Conservation (phyloP, 2,113 vertebrate genomes). For the Caracal caracal region DNA sequence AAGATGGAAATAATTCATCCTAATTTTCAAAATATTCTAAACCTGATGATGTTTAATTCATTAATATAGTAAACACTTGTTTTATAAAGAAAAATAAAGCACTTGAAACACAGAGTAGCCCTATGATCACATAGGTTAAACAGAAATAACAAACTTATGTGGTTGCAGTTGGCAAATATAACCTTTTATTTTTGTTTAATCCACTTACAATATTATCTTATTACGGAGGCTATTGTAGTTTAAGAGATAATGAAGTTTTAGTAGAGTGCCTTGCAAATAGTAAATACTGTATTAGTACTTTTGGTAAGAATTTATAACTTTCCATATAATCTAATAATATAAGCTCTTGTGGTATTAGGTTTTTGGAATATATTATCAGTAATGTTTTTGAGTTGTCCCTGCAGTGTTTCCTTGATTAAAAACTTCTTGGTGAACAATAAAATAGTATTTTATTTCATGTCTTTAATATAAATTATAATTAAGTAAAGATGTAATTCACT, state of each 20-base stretch:
- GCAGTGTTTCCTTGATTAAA: conserved; percentile 5
- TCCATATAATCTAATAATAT: background rate
- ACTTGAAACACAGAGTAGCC: background rate
- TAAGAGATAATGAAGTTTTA: conserved; percentile 51
- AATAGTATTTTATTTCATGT: conserved; percentile 13
- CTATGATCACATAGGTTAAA: background rate
- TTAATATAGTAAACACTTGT: background rate
- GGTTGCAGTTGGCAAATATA: background rate
- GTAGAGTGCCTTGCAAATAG: background rate
- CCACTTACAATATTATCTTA: background rate
- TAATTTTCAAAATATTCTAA: conserved; percentile 21
- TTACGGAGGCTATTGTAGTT: background rate
- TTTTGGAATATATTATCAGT: background rate
- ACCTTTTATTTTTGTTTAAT: conserved; percentile 30
- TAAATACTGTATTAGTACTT: conserved; percentile 34
- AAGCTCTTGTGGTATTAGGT: background rate
- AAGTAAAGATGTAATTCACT: conserved; percentile 46
- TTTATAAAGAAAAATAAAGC: background rate
- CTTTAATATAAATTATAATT: conserved; percentile 44
- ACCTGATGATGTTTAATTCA: background rate
- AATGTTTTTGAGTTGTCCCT: background rate
- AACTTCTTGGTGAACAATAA: background rate
- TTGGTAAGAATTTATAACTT: background rate
- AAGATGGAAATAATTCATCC: background rate
- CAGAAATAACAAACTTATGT: background rate